These are phyloP conservation scores for Polymixis flavicincta DNA, from an alignment of 2,888 invertebrate genomes.

Conservation along the genomic window DNA sequence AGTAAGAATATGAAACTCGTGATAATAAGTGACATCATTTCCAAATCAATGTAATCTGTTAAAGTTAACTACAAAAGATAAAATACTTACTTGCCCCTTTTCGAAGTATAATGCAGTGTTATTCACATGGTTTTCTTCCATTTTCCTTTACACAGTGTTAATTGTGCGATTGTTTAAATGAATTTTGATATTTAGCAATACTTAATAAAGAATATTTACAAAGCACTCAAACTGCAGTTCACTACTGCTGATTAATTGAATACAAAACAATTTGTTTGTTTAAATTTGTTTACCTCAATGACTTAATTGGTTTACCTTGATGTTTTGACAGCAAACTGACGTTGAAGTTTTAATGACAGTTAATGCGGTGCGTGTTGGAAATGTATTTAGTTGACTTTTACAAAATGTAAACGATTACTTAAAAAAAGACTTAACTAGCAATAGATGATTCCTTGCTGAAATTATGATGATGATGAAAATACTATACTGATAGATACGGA, in stretches of 20 bases:
- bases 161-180: neutral
- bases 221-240: neutral
- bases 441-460: neutral
- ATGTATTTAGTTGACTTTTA: constrained; percentile 12
- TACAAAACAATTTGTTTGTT: constrained; percentile 12
- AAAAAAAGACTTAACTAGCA: neutral
- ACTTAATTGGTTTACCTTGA: constrained; percentile 41
- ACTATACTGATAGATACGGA: neutral
- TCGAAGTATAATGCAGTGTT: constrained; percentile 81
- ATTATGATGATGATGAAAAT: neutral
- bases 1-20: neutral
- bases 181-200: neutral
- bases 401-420: neutral
- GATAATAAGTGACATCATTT: neutral
- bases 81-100: constrained; percentile 80
- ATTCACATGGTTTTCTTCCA: constrained; percentile 82
- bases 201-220: neutral
- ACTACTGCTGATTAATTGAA: constrained; percentile 20
- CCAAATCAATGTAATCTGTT: constrained; percentile 1
- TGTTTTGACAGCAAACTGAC: constrained; percentile 34
- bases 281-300: constrained; percentile 47
- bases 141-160: constrained; percentile 51
- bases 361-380: neutral
- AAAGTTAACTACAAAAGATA: neutral
- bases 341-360: constrained; percentile 18